Conservation (phyloP, 2,888 invertebrate genomes). For the Athalia cordata region DNA sequence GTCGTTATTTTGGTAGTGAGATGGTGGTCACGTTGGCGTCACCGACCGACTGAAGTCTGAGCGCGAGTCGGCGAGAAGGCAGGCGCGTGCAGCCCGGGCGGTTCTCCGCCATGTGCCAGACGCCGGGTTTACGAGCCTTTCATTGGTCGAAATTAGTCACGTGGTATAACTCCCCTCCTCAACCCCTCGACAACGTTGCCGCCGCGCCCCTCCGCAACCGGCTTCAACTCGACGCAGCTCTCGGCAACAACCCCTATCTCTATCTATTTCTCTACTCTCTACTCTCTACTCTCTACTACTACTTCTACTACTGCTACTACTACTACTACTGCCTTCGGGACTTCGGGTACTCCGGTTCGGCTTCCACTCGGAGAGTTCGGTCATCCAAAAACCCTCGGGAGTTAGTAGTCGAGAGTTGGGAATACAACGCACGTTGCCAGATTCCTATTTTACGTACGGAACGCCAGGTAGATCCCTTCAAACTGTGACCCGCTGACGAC, state of each 20-base stretch:
- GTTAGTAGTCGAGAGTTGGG: not conserved
- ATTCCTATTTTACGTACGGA: too few species aligned
- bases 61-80: conserved; percentile 68
- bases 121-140: conserved; percentile 50
- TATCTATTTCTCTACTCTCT: too few species aligned
- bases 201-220: conserved; percentile 54
- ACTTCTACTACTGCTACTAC: too few species aligned
- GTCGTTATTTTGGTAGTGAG: conserved; percentile 44
- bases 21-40: conserved; percentile 58
- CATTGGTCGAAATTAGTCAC: conserved; percentile 66
- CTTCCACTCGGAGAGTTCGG: conserved; percentile 28
- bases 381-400: conserved; percentile 36
- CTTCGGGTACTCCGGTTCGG: conserved; percentile 2
- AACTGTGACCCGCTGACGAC: too few species aligned
- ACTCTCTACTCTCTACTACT: too few species aligned
- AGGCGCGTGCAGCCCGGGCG: conserved; percentile 76
- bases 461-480: too few species aligned
- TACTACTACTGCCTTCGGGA: conserved; percentile 13
- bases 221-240: conserved; percentile 34
- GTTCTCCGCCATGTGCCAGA: conserved; percentile 56
- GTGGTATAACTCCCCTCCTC: conserved; percentile 56
- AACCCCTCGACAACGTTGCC: conserved; percentile 59
- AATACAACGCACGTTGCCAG: too few species aligned
- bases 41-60: conserved; percentile 71
- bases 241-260: conserved; percentile 20